phyloP scores from a whole-genome alignment of 2,113 vertebrate species.

The Lynx canadensis region DNA sequence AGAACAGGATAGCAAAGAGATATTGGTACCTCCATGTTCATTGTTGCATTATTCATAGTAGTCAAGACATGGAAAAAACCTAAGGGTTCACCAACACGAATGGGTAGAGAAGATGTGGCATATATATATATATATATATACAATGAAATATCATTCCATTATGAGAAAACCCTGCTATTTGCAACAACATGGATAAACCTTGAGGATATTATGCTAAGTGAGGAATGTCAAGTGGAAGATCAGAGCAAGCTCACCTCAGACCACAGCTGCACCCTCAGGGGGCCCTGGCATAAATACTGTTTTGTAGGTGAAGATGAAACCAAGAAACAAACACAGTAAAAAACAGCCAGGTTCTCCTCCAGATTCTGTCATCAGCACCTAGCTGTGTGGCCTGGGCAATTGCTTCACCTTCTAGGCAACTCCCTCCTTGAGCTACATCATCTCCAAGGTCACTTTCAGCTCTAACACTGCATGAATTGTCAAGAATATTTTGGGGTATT shows the following conservation, averaged over 20 bases:
- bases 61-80: background rate
- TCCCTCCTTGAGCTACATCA: background rate
- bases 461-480: background rate
- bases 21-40: background rate
- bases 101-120: background rate
- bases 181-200: no score
- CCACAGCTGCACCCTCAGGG: background rate
- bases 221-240: background rate
- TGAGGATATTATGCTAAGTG: background rate
- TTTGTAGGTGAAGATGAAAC: background rate
- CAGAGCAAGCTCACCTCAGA: no score
- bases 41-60: background rate
- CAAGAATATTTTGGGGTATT: background rate
- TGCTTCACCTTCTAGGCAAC: background rate
- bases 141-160: background rate
- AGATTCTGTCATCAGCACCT: background rate
- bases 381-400: background rate
- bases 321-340: background rate
- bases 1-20: background rate
- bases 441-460: background rate
- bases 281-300: background rate
- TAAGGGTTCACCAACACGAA: background rate
- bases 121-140: no score
- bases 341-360: background rate
- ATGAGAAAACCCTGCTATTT: background rate